phyloP scores from a whole-genome alignment of 2,888 invertebrate species.

The Luffia ferchaultella region DNA sequence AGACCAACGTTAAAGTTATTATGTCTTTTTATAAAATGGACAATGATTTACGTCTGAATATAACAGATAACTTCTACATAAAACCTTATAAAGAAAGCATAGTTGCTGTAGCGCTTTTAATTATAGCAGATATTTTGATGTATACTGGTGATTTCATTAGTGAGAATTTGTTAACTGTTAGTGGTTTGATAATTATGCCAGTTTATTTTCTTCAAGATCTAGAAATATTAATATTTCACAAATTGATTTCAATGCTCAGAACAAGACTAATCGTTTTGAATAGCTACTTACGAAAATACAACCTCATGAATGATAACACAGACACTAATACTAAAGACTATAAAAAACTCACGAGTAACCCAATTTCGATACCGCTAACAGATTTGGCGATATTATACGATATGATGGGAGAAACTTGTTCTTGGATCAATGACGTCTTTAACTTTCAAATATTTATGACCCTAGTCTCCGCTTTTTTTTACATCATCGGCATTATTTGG shows the following conservation, averaged over 20 bases:
- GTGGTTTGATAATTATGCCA: conserved; percentile 1
- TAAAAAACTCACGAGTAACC: not conserved
- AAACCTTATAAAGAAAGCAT: conserved; percentile 2
- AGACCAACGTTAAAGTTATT: conserved; percentile 7
- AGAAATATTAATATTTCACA: conserved; percentile 4
- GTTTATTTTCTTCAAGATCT: conserved; percentile 6
- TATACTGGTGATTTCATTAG: conserved; percentile 1
- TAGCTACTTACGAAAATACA: conserved; percentile 2
- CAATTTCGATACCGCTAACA: not conserved
- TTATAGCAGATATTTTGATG: not conserved
- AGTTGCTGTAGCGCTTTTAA: not conserved
- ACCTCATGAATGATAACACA: not conserved
- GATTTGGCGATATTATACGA: conserved; percentile 11
- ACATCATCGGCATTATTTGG: conserved; percentile 12
- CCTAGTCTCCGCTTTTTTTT: conserved; percentile 8
- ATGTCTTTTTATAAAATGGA: conserved; percentile 6
- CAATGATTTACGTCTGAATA: conserved; percentile 1
- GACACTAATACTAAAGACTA: not conserved
- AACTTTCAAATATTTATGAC: conserved; percentile 13
- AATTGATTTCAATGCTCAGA: conserved; percentile 3
- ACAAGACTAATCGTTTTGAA: conserved; percentile 4
- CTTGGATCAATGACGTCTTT: conserved; percentile 11
- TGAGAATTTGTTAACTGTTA: not conserved
- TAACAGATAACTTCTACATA: conserved; percentile 2
- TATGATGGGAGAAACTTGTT: conserved; percentile 9